Conservation (phyloP, 2,888 invertebrate species). For the Merodon equestris region DNA sequence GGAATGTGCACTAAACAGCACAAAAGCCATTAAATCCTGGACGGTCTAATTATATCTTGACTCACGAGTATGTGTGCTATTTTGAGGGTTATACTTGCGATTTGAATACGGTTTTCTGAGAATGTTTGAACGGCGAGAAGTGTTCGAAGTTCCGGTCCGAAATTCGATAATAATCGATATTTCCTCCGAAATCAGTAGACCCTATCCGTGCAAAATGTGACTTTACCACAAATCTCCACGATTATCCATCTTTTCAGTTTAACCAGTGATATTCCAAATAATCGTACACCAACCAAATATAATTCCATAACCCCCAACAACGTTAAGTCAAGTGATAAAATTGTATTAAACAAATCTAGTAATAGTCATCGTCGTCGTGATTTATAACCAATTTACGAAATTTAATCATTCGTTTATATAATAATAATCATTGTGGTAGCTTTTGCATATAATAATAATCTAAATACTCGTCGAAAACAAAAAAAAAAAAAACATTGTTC, state of each 20-base stretch:
- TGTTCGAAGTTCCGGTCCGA: too few relatives aligned
- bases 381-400: too few relatives aligned
- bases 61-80: background rate
- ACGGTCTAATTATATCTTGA: too few relatives aligned
- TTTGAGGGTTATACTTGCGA: too few relatives aligned
- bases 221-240: background rate
- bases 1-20: too few relatives aligned
- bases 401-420: background rate
- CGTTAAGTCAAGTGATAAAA: background rate
- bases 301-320: background rate
- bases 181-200: too few relatives aligned
- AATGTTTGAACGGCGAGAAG: too few relatives aligned
- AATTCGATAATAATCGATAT: too few relatives aligned
- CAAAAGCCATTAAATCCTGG: too few relatives aligned
- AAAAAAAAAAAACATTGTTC: conserved; percentile 17
- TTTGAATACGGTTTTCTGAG: too few relatives aligned
- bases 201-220: conserved; percentile 25
- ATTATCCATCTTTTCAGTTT: conserved; percentile 2
- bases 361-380: background rate
- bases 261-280: conserved; percentile 27
- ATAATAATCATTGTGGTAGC: conserved; percentile 59
- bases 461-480: conserved; percentile 23
- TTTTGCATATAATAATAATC: conserved; percentile 20
- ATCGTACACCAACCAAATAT: conserved; percentile 12
- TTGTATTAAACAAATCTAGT: conserved; percentile 2